Conservation (phyloP, 2,797 vertebrate genomes). For the Anas flavirostris region DNA sequence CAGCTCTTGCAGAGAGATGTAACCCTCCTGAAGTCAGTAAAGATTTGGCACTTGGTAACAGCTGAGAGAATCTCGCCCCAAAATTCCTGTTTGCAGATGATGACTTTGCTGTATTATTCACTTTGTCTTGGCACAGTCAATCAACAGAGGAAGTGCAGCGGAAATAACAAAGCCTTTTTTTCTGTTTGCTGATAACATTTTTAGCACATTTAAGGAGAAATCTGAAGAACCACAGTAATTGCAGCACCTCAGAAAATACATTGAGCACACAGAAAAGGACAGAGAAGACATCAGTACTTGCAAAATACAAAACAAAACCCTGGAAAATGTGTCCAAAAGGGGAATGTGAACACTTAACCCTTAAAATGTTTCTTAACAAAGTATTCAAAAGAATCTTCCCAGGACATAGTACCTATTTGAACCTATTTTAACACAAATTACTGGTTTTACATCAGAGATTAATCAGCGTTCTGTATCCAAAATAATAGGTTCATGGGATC, state of each 20-base stretch:
- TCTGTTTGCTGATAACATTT: slow-evolving; percentile 20
- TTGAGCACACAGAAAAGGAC: background rate
- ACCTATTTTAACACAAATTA: background rate
- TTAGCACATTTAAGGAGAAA: slow-evolving; percentile 22
- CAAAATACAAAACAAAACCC: slow-evolving; percentile 10
- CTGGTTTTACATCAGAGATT: background rate
- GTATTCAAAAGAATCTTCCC: background rate
- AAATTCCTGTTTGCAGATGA: slow-evolving; percentile 12
- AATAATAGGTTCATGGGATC: slow-evolving; percentile 21
- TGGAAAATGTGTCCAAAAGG: background rate
- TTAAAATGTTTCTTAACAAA: slow-evolving; percentile 2
- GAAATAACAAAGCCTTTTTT: slow-evolving; percentile 39
- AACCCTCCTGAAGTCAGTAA: background rate
- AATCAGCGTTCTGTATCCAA: background rate
- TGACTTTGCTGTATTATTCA: slow-evolving; percentile 20
- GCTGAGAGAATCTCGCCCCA: background rate
- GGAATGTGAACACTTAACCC: background rate
- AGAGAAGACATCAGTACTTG: background rate
- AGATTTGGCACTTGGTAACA: background rate
- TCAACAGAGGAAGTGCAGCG: background rate
- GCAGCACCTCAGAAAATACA: slow-evolving; percentile 5
- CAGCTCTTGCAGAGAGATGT: background rate
- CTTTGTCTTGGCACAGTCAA: slow-evolving; percentile 17
- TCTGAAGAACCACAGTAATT: slow-evolving; percentile 19
- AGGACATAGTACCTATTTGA: background rate